Evolutionary conservation across 2,113 vertebrate species (phyloP).

Genomic region (Hyperopisus bebe): DNA sequence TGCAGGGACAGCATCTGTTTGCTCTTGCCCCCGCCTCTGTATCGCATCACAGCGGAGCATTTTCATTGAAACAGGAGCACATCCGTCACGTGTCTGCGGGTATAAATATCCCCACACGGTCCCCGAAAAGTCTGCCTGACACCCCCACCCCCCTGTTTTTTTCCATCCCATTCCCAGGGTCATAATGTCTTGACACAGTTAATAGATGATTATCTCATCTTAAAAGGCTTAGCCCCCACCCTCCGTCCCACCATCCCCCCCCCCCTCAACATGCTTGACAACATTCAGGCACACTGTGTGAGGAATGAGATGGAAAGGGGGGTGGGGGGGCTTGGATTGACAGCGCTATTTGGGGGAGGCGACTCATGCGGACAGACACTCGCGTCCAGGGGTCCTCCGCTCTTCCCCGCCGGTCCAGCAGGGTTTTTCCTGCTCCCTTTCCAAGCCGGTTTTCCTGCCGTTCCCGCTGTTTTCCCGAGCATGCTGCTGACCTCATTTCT

Average conservation of each 20-base stretch:
- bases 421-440: background rate
- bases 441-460: background rate
- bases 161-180: slow-evolving; percentile 40
- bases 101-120: slow-evolving; percentile 32
- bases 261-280: background rate
- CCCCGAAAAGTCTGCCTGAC: slow-evolving; percentile 6
- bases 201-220: slow-evolving; percentile 37
- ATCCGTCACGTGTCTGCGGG: slow-evolving; percentile 42
- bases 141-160: slow-evolving; percentile 35
- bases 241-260: background rate
- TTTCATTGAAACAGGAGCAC: slow-evolving; percentile 56
- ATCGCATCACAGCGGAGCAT: slow-evolving; percentile 48
- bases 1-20: slow-evolving; percentile 2
- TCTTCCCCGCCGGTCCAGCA: background rate
- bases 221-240: slow-evolving; percentile 24
- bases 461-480: background rate
- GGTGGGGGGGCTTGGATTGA: background rate
- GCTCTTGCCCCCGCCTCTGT: slow-evolving; percentile 34
- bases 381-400: background rate
- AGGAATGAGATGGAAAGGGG: background rate
- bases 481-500: slow-evolving; percentile 36
- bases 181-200: slow-evolving; percentile 39
- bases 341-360: background rate
- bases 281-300: background rate
- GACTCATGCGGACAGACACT: background rate